A percentile compares a stretch with the other conserved stretches of the same genome.
phyloP scores from a whole-genome alignment of 2,888 invertebrate species.

The Portevinia maculata region DNA sequence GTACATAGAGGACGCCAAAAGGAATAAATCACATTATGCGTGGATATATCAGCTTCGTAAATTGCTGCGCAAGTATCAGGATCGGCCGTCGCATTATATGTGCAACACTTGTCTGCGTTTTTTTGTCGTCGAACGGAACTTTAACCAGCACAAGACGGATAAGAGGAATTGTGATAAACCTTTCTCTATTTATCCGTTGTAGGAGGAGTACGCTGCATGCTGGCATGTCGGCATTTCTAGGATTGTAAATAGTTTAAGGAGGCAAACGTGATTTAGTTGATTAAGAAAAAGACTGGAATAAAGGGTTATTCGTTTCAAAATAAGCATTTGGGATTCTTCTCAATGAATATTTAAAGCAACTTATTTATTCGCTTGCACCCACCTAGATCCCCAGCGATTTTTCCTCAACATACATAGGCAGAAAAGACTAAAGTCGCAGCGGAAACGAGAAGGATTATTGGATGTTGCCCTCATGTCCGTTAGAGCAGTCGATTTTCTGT shows the following conservation, averaged over 20 bases:
- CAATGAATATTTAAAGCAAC: too few species aligned
- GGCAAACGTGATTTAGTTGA: background rate
- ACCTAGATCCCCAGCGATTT: too few species aligned
- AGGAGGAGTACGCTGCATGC: background rate
- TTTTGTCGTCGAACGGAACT: background rate
- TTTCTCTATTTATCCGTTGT: background rate
- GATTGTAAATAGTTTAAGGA: background rate
- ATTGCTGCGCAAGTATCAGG: background rate
- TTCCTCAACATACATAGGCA: too few species aligned
- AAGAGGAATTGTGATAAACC: background rate
- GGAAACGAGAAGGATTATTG: too few species aligned
- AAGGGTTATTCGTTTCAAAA: too few species aligned
- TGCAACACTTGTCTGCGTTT: background rate
- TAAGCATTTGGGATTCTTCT: too few species aligned
- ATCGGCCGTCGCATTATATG: background rate
- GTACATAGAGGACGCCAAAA: background rate
- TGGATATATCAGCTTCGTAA: background rate
- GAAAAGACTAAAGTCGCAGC: too few species aligned
- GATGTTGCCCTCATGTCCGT: too few species aligned
- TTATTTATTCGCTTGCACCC: too few species aligned
- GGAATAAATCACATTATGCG: background rate
- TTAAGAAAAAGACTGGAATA: background rate
- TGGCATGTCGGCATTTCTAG: too few species aligned
- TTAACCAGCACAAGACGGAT: background rate
- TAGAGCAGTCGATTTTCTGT: too few species aligned